phyloP scores from a whole-genome alignment of 2,113 vertebrate species.

The Pampusana beccarii region DNA sequence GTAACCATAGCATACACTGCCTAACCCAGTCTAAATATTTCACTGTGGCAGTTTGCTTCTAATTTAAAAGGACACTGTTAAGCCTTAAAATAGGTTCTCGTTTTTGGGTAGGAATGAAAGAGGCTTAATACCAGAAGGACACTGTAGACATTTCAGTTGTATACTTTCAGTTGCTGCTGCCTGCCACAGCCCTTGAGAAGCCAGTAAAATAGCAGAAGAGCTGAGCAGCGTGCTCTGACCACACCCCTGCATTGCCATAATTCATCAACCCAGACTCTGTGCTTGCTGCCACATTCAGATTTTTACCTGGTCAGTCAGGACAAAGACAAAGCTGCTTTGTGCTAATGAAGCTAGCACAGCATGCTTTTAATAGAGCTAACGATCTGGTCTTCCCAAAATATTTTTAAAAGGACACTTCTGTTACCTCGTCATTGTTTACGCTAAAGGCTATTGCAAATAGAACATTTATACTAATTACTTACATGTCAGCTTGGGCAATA shows the following conservation, averaged over 20 bases:
- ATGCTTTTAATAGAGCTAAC: not conserved
- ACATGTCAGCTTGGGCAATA: not conserved
- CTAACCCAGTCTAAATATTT: not conserved
- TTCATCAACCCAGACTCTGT: not conserved
- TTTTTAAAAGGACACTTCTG: not conserved
- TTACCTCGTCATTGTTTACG: not conserved
- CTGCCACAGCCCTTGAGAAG: not conserved
- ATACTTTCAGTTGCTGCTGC: not conserved
- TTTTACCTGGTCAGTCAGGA: slow-evolving; percentile 7
- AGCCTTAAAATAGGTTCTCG: slow-evolving; percentile 4
- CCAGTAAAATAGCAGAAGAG: not conserved
- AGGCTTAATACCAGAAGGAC: not conserved
- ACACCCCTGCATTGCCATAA: slow-evolving; percentile 37
- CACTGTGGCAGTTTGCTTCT: not conserved
- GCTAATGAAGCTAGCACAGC: not conserved
- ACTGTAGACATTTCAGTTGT: not conserved
- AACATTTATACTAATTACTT: slow-evolving; percentile 19
- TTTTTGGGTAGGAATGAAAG: not conserved
- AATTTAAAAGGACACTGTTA: not conserved
- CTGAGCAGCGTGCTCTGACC: slow-evolving; percentile 7
- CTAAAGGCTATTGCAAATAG: slow-evolving; percentile 15
- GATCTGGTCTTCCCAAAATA: not conserved
- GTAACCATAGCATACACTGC: not conserved
- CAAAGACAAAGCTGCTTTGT: slow-evolving; percentile 46
- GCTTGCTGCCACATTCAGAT: slow-evolving; percentile 2